Percentiles rank a stretch among this genome's conserved stretches.
Conservation (phyloP, 1,140 invertebrate species). For the Listronotus bonariensis region DNA sequence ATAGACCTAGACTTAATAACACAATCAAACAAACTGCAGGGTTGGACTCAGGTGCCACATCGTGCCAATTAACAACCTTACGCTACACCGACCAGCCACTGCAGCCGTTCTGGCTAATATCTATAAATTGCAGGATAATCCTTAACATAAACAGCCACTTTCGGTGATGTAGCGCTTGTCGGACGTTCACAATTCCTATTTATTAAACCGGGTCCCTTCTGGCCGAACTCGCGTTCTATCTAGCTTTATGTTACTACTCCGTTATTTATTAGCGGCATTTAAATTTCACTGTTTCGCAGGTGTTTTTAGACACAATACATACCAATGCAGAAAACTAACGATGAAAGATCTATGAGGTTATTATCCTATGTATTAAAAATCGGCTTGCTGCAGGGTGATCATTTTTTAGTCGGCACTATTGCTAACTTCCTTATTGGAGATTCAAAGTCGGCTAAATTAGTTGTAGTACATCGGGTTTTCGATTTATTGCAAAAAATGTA, state of each 20-base stretch:
- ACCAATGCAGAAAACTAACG: no score
- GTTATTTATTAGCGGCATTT: slow-evolving; percentile 23
- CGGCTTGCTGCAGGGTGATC: no score
- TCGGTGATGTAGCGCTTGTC: slow-evolving; percentile 49
- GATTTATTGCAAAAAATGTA: no score
- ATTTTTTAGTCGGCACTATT: no score
- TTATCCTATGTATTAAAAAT: no score
- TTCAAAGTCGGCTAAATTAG: no score
- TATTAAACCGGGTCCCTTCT: slow-evolving; percentile 39
- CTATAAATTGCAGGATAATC: slow-evolving; percentile 54
- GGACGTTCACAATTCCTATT: slow-evolving; percentile 46
- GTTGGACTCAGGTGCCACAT: slow-evolving; percentile 47
- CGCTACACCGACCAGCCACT: slow-evolving; percentile 20
- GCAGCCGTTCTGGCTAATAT: slow-evolving; percentile 48
- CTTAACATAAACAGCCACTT: slow-evolving; percentile 54
- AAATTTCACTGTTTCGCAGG: slow-evolving; percentile 26
- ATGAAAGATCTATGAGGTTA: no score
- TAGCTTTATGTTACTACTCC: slow-evolving; percentile 1
- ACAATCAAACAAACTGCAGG: slow-evolving; percentile 9
- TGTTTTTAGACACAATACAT: slow-evolving; percentile 8
- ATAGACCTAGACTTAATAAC: no score
- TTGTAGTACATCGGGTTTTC: no score
- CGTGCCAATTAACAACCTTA: slow-evolving; percentile 51
- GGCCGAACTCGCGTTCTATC: slow-evolving; percentile 1
- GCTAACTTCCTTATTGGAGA: no score